These are phyloP conservation scores for Drosophila meridionalis DNA, from an alignment of 2,888 invertebrate species.

Conservation along the genomic window DNA sequence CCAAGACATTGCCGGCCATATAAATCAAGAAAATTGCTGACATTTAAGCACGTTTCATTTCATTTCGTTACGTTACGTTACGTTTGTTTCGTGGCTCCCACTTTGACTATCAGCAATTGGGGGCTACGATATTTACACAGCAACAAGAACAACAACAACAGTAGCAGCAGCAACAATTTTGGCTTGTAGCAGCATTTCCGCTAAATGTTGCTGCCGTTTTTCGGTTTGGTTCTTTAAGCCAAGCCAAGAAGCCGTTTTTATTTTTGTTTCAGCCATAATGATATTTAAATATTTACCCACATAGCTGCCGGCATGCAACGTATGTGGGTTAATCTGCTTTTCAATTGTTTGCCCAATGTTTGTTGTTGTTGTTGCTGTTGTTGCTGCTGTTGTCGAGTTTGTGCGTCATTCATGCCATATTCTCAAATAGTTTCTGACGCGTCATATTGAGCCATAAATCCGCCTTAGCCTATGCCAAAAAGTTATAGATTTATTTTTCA, in stretches of 20 bases:
- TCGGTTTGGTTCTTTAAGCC: slow-evolving; percentile 40
- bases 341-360: slow-evolving; percentile 67
- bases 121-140: slow-evolving; percentile 59
- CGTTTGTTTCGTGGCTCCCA: slow-evolving; percentile 9
- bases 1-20: slow-evolving; percentile 72
- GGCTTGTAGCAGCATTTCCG: slow-evolving; percentile 65
- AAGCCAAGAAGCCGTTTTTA: slow-evolving; percentile 48
- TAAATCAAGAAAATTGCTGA: slow-evolving; percentile 81
- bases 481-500: slow-evolving; percentile 70
- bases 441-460: slow-evolving; percentile 66
- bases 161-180: slow-evolving; percentile 47
- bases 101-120: slow-evolving; percentile 10
- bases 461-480: slow-evolving; percentile 46
- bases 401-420: slow-evolving; percentile 44
- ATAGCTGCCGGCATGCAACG: slow-evolving; percentile 62
- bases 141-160: slow-evolving; percentile 37
- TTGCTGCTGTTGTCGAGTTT: slow-evolving; percentile 3
- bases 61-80: slow-evolving; percentile 51
- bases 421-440: slow-evolving; percentile 49
- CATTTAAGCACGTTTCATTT: slow-evolving; percentile 78
- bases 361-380: slow-evolving; percentile 1
- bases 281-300: slow-evolving; percentile 81
- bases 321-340: slow-evolving; percentile 77
- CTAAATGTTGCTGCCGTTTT: slow-evolving; percentile 50
- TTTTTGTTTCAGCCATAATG: slow-evolving; percentile 64